A percentile compares a stretch with the other conserved stretches of the same genome.
These are phyloP conservation scores for Euwallacea similis DNA, from an alignment of 1,140 invertebrate genomes.

Conservation along the genomic window DNA sequence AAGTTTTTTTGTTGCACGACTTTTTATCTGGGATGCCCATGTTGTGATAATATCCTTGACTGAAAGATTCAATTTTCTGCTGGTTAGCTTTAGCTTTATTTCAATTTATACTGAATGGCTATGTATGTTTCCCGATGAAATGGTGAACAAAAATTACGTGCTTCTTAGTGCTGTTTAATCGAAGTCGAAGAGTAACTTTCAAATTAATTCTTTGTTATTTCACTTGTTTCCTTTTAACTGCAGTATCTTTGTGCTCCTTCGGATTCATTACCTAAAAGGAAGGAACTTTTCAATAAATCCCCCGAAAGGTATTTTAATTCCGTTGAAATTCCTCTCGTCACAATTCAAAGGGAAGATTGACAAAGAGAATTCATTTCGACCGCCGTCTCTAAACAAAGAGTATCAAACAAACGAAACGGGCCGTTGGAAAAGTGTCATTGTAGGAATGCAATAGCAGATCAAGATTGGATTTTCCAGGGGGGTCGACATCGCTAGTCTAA, in stretches of 20 bases:
- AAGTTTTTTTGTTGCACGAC: constrained; percentile 24
- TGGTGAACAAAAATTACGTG: too few relatives aligned
- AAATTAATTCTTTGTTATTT: too few relatives aligned
- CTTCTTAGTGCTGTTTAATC: too few relatives aligned
- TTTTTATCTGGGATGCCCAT: constrained; percentile 25
- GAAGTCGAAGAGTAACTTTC: too few relatives aligned
- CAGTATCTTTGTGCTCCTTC: too few relatives aligned
- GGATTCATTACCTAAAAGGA: too few relatives aligned
- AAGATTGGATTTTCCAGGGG: constrained; percentile 55
- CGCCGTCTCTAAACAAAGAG: constrained; percentile 50
- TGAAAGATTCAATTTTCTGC: constrained; percentile 29
- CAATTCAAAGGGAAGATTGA: constrained; percentile 23
- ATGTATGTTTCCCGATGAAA: too few relatives aligned
- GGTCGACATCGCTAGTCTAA: constrained; percentile 53
- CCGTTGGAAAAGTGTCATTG: constrained; percentile 52
- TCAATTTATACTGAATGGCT: too few relatives aligned
- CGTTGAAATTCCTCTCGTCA: constrained; percentile 1
- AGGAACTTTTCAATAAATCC: constrained; percentile 8
- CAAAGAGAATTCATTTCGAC: constrained; percentile 37
- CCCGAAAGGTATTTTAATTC: constrained; percentile 17
- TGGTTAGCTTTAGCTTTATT: too few relatives aligned
- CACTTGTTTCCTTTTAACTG: too few relatives aligned
- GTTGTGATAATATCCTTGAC: constrained; percentile 17
- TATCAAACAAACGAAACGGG: constrained; percentile 47
- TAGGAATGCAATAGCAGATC: constrained; percentile 56